Conservation (phyloP, 1,140 invertebrate genomes). For the Camponotus vicinus region DNA sequence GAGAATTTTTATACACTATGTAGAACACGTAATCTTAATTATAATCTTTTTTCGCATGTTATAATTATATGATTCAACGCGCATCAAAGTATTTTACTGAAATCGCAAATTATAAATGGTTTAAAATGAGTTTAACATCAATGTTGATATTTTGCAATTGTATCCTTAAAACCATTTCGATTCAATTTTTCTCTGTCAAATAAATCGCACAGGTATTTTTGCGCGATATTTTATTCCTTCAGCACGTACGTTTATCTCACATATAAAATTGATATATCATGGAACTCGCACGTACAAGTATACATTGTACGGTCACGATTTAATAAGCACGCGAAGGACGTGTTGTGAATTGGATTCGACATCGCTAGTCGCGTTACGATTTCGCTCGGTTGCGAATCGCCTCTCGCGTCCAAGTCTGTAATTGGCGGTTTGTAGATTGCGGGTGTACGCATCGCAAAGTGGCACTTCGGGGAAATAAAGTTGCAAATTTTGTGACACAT, state of each 20-base stretch:
- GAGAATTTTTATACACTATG: not conserved
- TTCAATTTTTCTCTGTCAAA: constrained; percentile 14
- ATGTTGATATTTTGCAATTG: not conserved
- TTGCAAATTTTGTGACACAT: constrained; percentile 12
- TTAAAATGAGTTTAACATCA: constrained; percentile 33
- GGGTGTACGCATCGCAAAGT: constrained; percentile 47
- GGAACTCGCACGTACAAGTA: not conserved
- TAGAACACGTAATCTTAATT: not conserved
- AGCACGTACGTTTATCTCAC: constrained; percentile 19
- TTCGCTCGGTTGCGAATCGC: constrained; percentile 34
- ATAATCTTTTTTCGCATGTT: not conserved
- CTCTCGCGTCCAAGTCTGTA: constrained; percentile 42
- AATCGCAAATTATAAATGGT: not conserved
- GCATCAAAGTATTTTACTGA: not conserved
- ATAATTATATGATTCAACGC: not conserved
- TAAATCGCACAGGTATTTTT: constrained; percentile 1
- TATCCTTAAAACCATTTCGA: not conserved
- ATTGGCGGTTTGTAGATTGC: constrained; percentile 58
- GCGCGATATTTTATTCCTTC: constrained; percentile 30
- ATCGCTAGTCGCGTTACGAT: constrained; percentile 27
- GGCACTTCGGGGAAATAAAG: constrained; percentile 51
- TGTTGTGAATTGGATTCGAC: constrained; percentile 33
- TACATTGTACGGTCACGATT: constrained; percentile 27
- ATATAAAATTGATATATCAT: constrained; percentile 47
- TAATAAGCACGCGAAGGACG: constrained; percentile 43